Evolutionary conservation across 23 tunicate genomes (phyloP), one percentile per base, ranked within the genome.

Genomic region (Styela plicata): DNA sequence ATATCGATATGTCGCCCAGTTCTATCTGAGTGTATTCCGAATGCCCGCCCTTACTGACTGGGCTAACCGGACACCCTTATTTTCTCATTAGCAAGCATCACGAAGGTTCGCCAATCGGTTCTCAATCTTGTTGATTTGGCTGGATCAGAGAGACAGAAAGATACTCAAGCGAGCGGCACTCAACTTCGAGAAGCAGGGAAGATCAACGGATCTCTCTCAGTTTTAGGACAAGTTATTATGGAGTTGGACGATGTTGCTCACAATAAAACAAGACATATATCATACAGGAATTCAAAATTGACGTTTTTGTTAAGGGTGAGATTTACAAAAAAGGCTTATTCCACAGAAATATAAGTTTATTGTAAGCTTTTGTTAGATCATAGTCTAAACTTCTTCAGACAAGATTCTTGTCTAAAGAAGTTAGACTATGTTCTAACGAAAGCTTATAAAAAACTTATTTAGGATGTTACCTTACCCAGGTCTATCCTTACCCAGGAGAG

Each of bases 201-300:
- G 27, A 91, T 91, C 66, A 91, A 91, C 85, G 78, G 82, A 34
- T 87, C 92, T 2, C 86, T 91, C 23, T 81, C 88, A 28, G 88
- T 89, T 29, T 64, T 91, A 3, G 97, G 97, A 44, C 91, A 87
- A 34, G 97, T 91, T 31, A 91, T 91, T 33, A 87, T 84, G 86
- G 80, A 88, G 2, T 85, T 91, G 7, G 89, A 78, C 1, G 86
- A 91, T 20, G 78, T 75, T 31, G 76, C 64, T 19, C 91, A 91
- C 27, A 80, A 81, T 33, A 85, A 70, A 33, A 18, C 61, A 16
- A 61, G 85, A 27, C 83, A 80, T 63, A 68, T 91, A 64, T 92
- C 97, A 2, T 91, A 91, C 86, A 36, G 97, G 52, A 88, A 91
- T 33, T 91, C 97, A 20, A 84, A 87, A 36, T 76, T 91, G 28